Base-by-base conservation (phyloP, 2,888 invertebrate genomes). In the Uloborus plumipes region DNA sequence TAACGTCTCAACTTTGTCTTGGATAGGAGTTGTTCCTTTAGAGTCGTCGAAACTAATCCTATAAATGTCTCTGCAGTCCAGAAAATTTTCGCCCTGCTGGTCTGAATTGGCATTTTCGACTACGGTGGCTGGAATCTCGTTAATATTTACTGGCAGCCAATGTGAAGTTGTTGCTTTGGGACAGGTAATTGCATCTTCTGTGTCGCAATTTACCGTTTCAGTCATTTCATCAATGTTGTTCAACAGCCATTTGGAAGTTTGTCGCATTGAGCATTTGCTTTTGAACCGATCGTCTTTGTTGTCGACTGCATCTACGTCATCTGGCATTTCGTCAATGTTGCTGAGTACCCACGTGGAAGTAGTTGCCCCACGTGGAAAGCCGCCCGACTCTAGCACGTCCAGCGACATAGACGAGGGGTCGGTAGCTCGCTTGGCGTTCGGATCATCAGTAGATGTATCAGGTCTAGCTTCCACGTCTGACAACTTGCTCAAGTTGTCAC, bases 401-500 rank as follows among this genome's bases (percentile, higher is more conserved):
- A 76, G 31, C 11, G 82, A 82, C 4, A 71, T 66, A 11, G 82
- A 75, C 7, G 76, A 76, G 15, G 62, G 67, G 2, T 64, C 31
- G 55, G 72, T 77, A 4, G 72, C 67, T 18, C 55, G 72, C n/a
- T 71, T 65, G 16, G 77, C 72, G 18, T 76, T 66, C 49, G 75
- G 71, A 51, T 82, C 82, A n/a, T 75, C 75, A 18, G 76, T 71
- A 1, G 75, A 75, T 2, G 75, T 71, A 14, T 82, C 82, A 1
- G 82, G 71, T 50, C 69, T 75, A 15, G 72, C 82, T 15, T 83
- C 82, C 2, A 77, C 53, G 49, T 83, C 82, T 0, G 82, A 83
- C 3, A 83, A 64, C 20, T 83, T 83, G 77, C 82, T 83, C 15
- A 83, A 53, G 47, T 83, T 83, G 58, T 83, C 82, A 22, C 82